Evolutionary conservation across 2,797 vertebrate genomes (phyloP).

Genomic region (Peromyscus nudipes): DNA sequence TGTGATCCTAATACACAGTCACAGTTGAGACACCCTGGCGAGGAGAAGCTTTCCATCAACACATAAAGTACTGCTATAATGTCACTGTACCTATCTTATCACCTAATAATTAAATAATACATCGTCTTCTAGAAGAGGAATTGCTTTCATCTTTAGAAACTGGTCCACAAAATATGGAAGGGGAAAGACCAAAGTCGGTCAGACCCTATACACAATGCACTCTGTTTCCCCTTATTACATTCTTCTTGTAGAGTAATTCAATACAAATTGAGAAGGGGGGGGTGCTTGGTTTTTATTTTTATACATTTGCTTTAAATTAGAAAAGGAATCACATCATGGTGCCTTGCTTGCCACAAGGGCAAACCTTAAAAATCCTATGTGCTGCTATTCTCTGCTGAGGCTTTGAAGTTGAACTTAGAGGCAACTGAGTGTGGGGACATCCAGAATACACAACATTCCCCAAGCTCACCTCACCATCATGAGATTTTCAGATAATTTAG

Average conservation of each 20-base stretch:
- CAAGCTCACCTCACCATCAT: background rate
- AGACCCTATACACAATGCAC: background rate
- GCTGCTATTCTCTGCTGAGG: background rate
- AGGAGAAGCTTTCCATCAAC: background rate
- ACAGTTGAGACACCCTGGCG: background rate
- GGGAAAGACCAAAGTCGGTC: background rate
- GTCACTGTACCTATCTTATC: background rate
- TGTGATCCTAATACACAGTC: background rate
- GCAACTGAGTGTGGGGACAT: background rate
- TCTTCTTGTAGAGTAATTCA: background rate
- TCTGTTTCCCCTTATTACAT: background rate
- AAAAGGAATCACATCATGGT: background rate
- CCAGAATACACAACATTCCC: background rate
- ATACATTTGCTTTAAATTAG: background rate
- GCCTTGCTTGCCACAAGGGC: background rate
- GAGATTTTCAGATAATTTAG: background rate
- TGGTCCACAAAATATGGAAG: background rate
- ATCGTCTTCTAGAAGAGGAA: background rate
- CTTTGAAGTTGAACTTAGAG: background rate
- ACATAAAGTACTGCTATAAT: background rate
- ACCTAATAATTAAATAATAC: background rate
- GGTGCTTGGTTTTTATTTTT: conserved; percentile 27
- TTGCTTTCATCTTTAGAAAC: conserved; percentile 55
- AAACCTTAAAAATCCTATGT: background rate
- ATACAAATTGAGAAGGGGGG: background rate